Conservation (phyloP, 2,888 invertebrate genomes). For the Stenurella melanura region DNA sequence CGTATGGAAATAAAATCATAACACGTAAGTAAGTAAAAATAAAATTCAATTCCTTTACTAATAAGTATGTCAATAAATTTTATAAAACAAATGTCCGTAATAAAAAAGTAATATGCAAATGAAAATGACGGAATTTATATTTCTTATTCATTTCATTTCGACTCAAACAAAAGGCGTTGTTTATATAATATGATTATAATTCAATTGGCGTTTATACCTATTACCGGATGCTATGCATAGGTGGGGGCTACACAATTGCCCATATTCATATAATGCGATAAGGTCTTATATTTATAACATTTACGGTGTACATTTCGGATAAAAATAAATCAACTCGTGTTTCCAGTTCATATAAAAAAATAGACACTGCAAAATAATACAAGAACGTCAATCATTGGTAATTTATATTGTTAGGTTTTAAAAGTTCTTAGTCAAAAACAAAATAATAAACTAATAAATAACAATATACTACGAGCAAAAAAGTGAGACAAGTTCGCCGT, state of each 20-base stretch:
- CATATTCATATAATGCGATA: slow-evolving; percentile 17
- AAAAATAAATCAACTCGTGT: too few relatives aligned
- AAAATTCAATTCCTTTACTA: slow-evolving; percentile 7
- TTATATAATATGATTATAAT: slow-evolving; percentile 56
- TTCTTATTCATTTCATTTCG: slow-evolving; percentile 41
- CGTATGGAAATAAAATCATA: background rate
- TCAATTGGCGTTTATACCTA: slow-evolving; percentile 55
- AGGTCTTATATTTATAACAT: slow-evolving; percentile 9
- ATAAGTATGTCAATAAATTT: slow-evolving; percentile 9
- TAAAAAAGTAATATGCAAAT: slow-evolving; percentile 39
- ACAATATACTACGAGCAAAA: too few relatives aligned
- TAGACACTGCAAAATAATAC: too few relatives aligned
- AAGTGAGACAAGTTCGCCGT: too few relatives aligned
- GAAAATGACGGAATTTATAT: slow-evolving; percentile 39
- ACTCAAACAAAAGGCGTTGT: slow-evolving; percentile 54
- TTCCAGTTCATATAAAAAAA: too few relatives aligned
- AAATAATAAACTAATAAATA: too few relatives aligned
- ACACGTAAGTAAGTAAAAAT: slow-evolving; percentile 7
- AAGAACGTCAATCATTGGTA: too few relatives aligned
- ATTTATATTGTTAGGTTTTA: too few relatives aligned
- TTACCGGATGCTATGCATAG: slow-evolving; percentile 55
- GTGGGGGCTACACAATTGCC: slow-evolving; percentile 17
- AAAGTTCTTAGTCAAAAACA: too few relatives aligned
- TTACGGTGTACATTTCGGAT: background rate
- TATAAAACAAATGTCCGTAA: slow-evolving; percentile 33